phyloP scores from a whole-genome alignment of 2,113 vertebrate species.

The Cryptomyrus ogoouensis region DNA sequence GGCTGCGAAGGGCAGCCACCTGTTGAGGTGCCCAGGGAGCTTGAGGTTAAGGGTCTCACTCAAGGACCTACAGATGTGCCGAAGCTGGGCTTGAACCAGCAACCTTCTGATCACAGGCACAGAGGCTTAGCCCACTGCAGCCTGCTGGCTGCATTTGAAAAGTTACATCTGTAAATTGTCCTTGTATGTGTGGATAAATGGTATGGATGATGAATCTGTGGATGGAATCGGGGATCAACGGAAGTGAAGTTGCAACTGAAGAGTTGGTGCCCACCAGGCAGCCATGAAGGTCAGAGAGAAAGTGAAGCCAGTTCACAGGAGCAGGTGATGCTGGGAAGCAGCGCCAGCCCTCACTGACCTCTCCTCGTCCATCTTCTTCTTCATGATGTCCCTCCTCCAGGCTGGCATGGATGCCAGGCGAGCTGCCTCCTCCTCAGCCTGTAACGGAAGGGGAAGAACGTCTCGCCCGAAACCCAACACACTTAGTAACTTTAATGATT shows the following conservation, averaged over 20 bases:
- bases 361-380: conserved; percentile 93
- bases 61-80: neutral
- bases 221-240: neutral
- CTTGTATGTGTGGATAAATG: neutral
- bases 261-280: neutral
- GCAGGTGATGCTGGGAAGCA: neutral
- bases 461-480: neutral
- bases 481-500: neutral
- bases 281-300: neutral
- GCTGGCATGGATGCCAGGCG: conserved; percentile 85
- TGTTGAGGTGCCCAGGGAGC: no score
- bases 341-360: conserved; percentile 62
- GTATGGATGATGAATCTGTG: neutral
- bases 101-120: neutral
- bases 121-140: neutral
- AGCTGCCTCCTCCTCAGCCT: conserved; percentile 80
- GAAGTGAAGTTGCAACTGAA: neutral
- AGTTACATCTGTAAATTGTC: neutral
- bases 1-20: no score
- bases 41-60: neutral
- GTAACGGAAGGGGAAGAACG: conserved; percentile 33
- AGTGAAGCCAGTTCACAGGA: neutral
- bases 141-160: neutral
- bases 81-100: neutral
- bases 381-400: conserved; percentile 92